These are phyloP conservation scores for Gnathonemus echidnorhynchus DNA, from an alignment of 2,113 vertebrate genomes.

Conservation along the genomic window DNA sequence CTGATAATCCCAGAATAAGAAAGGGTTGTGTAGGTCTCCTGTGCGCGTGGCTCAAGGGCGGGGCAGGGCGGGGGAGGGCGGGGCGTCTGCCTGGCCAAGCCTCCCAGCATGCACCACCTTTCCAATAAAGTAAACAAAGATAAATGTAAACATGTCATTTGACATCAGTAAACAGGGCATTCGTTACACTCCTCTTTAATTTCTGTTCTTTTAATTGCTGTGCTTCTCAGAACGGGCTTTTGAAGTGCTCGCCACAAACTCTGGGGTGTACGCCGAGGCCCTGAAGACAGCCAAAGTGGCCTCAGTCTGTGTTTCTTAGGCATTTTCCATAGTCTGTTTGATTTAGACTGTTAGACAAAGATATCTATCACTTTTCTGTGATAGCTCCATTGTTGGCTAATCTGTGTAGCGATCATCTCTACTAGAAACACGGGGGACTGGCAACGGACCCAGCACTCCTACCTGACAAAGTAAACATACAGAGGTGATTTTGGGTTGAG, in stretches of 20 bases:
- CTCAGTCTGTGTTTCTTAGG: neutral
- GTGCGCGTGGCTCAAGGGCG: constrained; percentile 6
- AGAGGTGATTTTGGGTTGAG: neutral
- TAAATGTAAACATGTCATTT: constrained; percentile 2
- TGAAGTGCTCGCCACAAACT: neutral
- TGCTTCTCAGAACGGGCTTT: neutral
- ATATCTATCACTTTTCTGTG: neutral
- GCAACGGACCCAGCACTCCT: neutral
- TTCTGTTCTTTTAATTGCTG: neutral
- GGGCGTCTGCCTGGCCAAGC: neutral
- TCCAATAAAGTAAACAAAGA: constrained; percentile 7
- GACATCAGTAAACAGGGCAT: neutral
- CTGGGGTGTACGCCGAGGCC: neutral
- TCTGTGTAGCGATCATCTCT: neutral
- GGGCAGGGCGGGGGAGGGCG: neutral
- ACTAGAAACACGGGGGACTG: neutral
- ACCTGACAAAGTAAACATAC: neutral
- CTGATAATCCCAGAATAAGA: constrained; percentile 15
- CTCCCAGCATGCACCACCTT: neutral
- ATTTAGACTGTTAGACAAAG: neutral
- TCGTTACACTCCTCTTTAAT: neutral
- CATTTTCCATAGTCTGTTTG: neutral
- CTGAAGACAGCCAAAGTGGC: neutral
- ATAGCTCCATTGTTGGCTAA: neutral
- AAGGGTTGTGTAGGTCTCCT: constrained; percentile 29